A percentile compares a stretch with the other conserved stretches of the same genome.
Conservation (phyloP, 2,113 vertebrate genomes). For the Ceuthmochares aereus region DNA sequence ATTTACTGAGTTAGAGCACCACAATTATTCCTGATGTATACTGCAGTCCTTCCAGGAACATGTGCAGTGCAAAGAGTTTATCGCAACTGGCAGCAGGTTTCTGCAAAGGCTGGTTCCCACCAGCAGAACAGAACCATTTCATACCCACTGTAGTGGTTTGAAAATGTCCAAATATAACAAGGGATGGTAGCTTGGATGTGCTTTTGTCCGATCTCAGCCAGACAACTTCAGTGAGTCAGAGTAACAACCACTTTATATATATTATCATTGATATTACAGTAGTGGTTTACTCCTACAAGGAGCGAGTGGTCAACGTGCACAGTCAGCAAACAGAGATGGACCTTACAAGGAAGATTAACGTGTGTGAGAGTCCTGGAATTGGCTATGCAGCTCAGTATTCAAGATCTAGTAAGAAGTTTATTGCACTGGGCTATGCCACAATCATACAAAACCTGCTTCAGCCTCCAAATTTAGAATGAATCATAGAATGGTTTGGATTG, state of each 20-base stretch:
- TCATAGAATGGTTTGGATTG: too few species aligned
- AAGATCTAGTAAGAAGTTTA: neutral
- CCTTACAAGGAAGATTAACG: neutral
- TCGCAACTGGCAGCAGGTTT: neutral
- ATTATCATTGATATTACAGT: neutral
- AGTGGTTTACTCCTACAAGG: neutral
- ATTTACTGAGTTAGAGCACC: neutral
- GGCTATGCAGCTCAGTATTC: neutral
- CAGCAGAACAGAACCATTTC: neutral
- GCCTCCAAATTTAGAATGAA: neutral
- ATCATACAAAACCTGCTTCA: neutral
- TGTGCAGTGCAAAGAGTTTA: fast-evolving
- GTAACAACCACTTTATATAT: neutral
- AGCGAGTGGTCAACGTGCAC: fast-evolving
- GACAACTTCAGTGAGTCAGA: neutral
- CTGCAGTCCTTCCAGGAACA: neutral
- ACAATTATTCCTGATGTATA: neutral
- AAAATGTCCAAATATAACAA: neutral
- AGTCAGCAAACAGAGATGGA: neutral
- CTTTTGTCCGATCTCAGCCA: neutral
- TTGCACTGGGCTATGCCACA: neutral
- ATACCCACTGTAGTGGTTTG: neutral
- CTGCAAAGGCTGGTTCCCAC: neutral
- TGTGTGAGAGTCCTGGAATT: neutral
- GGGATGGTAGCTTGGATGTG: neutral